These are phyloP conservation scores for Meganola albula DNA, from an alignment of 2,888 invertebrate genomes.

Conservation along the genomic window DNA sequence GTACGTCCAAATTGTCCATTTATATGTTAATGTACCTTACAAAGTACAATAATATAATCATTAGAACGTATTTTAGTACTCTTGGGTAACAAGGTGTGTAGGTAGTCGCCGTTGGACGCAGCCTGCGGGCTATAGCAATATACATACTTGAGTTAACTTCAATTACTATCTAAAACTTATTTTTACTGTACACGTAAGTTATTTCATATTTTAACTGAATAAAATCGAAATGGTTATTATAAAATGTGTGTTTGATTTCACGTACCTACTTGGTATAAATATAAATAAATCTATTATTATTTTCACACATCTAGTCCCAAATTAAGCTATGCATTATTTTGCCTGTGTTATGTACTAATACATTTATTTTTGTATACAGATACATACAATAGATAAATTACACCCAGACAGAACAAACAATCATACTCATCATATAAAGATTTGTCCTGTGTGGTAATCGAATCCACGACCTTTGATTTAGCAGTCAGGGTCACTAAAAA, in stretches of 20 bases:
- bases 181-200: slow-evolving; percentile 77
- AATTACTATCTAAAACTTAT: slow-evolving; percentile 72
- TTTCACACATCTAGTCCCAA: too few species aligned
- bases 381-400: too few species aligned
- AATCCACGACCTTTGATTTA: too few species aligned
- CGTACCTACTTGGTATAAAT: too few species aligned
- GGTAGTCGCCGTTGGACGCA: slow-evolving; percentile 47
- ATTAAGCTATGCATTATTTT: too few species aligned
- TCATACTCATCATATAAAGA: too few species aligned
- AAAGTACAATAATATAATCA: slow-evolving; percentile 75
- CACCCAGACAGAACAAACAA: too few species aligned
- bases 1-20: slow-evolving; percentile 79
- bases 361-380: too few species aligned
- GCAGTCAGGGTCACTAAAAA: too few species aligned
- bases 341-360: too few species aligned
- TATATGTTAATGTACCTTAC: slow-evolving; percentile 76
- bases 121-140: slow-evolving; percentile 53
- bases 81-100: slow-evolving; percentile 55
- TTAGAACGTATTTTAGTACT: slow-evolving; percentile 68
- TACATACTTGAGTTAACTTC: slow-evolving; percentile 52
- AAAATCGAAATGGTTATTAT: slow-evolving; percentile 76
- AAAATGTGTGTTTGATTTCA: slow-evolving; percentile 38
- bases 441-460: too few species aligned
- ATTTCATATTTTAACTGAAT: slow-evolving; percentile 78
- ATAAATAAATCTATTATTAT: too few species aligned